These are phyloP conservation scores for Struthidea cinerea DNA, from an alignment of 2,113 vertebrate species.

Conservation along the genomic window DNA sequence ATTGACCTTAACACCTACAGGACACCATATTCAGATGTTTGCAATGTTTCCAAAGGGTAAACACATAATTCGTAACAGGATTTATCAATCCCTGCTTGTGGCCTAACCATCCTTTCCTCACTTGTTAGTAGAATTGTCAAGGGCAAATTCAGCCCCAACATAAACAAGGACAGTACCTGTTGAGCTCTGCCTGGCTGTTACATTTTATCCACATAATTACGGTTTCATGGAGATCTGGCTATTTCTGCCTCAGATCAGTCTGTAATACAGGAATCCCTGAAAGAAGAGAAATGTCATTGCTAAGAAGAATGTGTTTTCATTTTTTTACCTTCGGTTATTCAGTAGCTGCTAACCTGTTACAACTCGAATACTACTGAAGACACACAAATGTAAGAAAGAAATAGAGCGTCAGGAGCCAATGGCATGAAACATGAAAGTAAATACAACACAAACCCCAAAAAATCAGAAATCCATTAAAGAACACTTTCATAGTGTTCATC, in stretches of 20 bases:
- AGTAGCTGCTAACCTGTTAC: background rate
- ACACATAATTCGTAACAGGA: background rate
- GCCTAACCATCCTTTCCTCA: background rate
- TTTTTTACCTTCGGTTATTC: background rate
- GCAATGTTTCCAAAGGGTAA: background rate
- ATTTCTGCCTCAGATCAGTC: background rate
- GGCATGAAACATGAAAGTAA: background rate
- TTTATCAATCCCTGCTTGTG: background rate
- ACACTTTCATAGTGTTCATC: background rate
- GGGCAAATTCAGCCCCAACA: background rate
- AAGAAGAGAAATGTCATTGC: background rate
- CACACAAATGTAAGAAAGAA: background rate
- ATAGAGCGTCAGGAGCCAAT: background rate
- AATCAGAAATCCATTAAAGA: background rate
- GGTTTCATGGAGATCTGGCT: background rate
- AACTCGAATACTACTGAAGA: background rate
- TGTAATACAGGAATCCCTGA: background rate
- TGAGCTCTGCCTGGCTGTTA: background rate
- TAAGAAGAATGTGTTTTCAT: background rate
- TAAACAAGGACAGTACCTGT: background rate
- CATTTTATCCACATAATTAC: background rate
- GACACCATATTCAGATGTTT: background rate
- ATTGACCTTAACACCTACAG: background rate
- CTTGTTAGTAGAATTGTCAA: background rate
- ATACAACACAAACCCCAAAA: background rate